Conservation (phyloP, 2,888 invertebrate genomes). For the Drosophila putrida region DNA sequence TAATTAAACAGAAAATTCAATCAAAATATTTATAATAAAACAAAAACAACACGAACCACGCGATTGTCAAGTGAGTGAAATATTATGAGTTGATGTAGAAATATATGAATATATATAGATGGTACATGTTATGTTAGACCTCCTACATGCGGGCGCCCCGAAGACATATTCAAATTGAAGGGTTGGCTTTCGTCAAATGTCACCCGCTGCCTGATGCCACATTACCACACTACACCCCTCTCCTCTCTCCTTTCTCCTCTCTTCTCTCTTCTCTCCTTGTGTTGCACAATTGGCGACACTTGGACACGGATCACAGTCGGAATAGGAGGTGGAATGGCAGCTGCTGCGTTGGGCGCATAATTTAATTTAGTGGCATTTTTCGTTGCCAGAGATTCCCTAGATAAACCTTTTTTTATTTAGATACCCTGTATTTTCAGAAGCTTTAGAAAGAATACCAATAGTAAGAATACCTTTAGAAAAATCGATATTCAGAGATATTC, state of each 20-base stretch:
- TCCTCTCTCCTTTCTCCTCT: background rate
- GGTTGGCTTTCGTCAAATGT: slow-evolving; percentile 54
- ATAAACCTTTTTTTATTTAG: slow-evolving; percentile 50
- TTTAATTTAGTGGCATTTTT: slow-evolving; percentile 75
- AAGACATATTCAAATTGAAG: slow-evolving; percentile 69
- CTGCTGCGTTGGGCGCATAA: slow-evolving; percentile 61
- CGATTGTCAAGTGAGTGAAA: slow-evolving; percentile 52
- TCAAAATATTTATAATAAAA: slow-evolving; percentile 79
- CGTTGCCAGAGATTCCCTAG: slow-evolving; percentile 51
- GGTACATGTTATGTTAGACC: slow-evolving; percentile 25
- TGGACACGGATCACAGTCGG: slow-evolving; percentile 66
- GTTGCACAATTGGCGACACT: slow-evolving; percentile 69
- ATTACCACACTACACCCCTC: background rate
- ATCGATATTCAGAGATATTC: too few relatives aligned
- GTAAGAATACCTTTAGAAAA: too few relatives aligned
- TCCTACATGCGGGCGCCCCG: slow-evolving; percentile 75
- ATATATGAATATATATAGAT: slow-evolving; percentile 13
- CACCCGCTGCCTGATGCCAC: slow-evolving; percentile 9
- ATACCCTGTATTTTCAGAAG: slow-evolving; percentile 12
- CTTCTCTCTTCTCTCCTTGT: background rate
- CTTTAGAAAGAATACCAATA: too few relatives aligned
- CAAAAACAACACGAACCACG: slow-evolving; percentile 48
- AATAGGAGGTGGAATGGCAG: slow-evolving; percentile 25
- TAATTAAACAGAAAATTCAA: slow-evolving; percentile 81
- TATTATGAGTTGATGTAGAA: slow-evolving; percentile 7